Evolutionary conservation across 2,797 vertebrate species (phyloP), one percentile per base, ranked within the genome.

Genomic region (Myotis pilosus): DNA sequence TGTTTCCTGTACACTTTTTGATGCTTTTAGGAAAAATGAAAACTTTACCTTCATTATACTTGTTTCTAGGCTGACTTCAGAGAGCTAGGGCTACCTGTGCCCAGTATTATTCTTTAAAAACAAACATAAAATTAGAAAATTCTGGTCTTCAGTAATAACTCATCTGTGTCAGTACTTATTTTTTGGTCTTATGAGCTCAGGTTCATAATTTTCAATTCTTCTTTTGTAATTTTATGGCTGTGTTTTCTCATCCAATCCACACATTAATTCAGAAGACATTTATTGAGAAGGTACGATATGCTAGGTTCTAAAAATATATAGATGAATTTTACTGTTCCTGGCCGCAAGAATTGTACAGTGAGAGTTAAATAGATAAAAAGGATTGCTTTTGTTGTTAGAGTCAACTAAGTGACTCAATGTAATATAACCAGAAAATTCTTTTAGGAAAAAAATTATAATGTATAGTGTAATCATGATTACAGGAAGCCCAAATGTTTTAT

Each of bases 401-500:
- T 94, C 57, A 79, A 79, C 51, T 49, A 81, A 94, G 51, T 90
- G n/a, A 64, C 13, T 93, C 44, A 71, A 68, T 72, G 81, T 78
- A 95, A 91, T 79, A 53, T 60, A 93, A 85, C 38, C 23, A 88
- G 16, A 51, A 82, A 16, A 90, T 85, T 91, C 30, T 51, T 41
- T 71, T 85, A 76, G 47, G 16, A n/a, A 79, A 53, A 22, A 15
- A 60, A 60, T 2, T 28, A 60, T 60, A 28, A 28, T 62, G 1
- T 49, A 4, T 72, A 74, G 88, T 87, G 8, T 76, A 69, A 82
- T 85, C 36, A 30, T 90, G 68, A 74, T 33, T 95, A 84, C 17
- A 79, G 92, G 3, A 78, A 87, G 36, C 16, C 16, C n/a, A 93
- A 33, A 60, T 83, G 64, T 88, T 95, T 94, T 79, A 60, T 93